A percentile compares a stretch with the other conserved stretches of the same genome.
Conservation (phyloP, 2,888 invertebrate genomes). For the Anoplius nigerrimus region DNA sequence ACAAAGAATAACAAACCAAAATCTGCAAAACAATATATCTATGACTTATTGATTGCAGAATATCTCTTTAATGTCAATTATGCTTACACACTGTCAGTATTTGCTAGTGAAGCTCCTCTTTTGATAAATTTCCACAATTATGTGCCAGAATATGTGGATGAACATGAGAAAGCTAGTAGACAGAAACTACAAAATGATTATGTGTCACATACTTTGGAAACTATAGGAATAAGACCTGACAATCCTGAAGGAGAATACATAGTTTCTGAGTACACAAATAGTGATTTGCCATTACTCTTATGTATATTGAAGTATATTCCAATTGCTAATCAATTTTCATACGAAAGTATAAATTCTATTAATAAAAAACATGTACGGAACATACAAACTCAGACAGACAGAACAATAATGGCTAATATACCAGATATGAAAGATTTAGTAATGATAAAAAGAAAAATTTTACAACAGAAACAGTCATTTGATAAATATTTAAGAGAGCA, state of each 20-base stretch:
- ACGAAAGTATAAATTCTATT: slow-evolving; percentile 22
- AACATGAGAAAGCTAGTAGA: slow-evolving; percentile 32
- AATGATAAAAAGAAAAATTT: slow-evolving; percentile 54
- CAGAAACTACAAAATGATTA: slow-evolving; percentile 69
- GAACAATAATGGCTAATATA: slow-evolving; percentile 11
- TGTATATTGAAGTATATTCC: slow-evolving; percentile 65
- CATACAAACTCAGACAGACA: slow-evolving; percentile 53
- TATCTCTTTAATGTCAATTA: slow-evolving; percentile 71
- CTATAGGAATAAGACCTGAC: slow-evolving; percentile 65
- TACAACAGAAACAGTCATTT: slow-evolving; percentile 65
- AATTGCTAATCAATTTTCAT: slow-evolving; percentile 21
- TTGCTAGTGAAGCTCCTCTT: slow-evolving; percentile 71
- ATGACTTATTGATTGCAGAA: slow-evolving; percentile 71
- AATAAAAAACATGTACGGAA: slow-evolving; percentile 19
- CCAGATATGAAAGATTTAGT: slow-evolving; percentile 33
- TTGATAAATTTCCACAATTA: slow-evolving; percentile 67
- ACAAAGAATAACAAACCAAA: slow-evolving; percentile 55
- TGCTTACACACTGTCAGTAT: slow-evolving; percentile 70
- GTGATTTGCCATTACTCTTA: slow-evolving; percentile 63
- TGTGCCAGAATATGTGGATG: slow-evolving; percentile 25
- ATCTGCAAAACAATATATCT: slow-evolving; percentile 71
- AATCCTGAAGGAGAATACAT: slow-evolving; percentile 62
- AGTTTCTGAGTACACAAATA: slow-evolving; percentile 61
- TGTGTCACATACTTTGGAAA: slow-evolving; percentile 66
- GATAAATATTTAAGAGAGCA: slow-evolving; percentile 60